Conservation (phyloP, 1,140 invertebrate genomes). For the Dinoponera quadriceps region DNA sequence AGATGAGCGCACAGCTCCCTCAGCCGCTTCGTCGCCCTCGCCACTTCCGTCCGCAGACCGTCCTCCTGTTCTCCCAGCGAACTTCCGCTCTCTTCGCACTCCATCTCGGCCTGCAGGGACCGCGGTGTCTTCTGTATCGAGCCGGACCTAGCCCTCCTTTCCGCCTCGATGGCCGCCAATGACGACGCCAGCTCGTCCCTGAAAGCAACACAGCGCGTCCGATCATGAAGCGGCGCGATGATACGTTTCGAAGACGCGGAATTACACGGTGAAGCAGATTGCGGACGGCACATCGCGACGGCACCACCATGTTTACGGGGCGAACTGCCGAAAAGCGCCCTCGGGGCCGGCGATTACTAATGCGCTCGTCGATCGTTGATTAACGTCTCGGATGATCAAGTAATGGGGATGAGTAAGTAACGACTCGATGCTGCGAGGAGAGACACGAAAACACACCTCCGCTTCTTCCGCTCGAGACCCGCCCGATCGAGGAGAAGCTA, state of each 20-base stretch:
- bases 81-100: slow-evolving; percentile 87
- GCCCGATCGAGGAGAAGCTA: too few relatives aligned
- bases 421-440: background rate
- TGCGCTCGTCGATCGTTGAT: background rate
- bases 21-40: slow-evolving; percentile 88
- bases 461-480: background rate
- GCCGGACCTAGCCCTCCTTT: slow-evolving; percentile 78
- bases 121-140: slow-evolving; percentile 83
- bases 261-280: too few relatives aligned
- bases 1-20: slow-evolving; percentile 89
- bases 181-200: slow-evolving; percentile 83
- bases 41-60: slow-evolving; percentile 87
- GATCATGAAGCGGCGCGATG: too few relatives aligned
- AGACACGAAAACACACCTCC: background rate
- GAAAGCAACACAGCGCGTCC: slow-evolving; percentile 37
- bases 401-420: background rate
- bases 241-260: background rate
- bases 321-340: too few relatives aligned
- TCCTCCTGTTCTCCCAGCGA: slow-evolving; percentile 88
- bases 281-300: too few relatives aligned
- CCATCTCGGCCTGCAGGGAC: slow-evolving; percentile 92
- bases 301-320: too few relatives aligned
- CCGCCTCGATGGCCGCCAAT: slow-evolving; percentile 78
- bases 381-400: background rate
- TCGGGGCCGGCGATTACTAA: too few relatives aligned